phyloP scores from a whole-genome alignment of 1,140 invertebrate genomes.

The Andrena cerasifolii region DNA sequence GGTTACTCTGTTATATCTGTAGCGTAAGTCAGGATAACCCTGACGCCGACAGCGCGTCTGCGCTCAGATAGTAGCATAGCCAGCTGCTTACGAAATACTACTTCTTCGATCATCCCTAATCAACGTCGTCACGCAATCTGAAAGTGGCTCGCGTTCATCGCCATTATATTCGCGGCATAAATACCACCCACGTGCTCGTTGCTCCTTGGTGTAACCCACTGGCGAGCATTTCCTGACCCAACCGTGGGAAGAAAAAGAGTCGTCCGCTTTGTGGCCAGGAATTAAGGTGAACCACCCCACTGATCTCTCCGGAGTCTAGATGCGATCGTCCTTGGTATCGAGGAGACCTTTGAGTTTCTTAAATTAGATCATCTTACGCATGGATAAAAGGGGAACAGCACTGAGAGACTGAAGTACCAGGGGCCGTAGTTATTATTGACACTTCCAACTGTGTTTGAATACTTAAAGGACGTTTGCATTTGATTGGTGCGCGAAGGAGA shows the following conservation, averaged over 20 bases:
- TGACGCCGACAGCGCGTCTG: not conserved
- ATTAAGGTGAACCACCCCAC: not conserved
- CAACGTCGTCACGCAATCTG: conserved; percentile 71
- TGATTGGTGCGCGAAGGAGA: too few species aligned
- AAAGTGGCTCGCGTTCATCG: conserved; percentile 61
- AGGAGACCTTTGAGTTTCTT: not conserved
- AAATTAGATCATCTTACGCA: too few species aligned
- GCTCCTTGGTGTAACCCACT: not conserved
- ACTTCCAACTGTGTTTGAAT: too few species aligned
- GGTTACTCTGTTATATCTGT: not conserved
- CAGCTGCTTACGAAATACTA: conserved; percentile 40
- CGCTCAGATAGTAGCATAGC: not conserved
- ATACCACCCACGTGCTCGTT: conserved; percentile 65
- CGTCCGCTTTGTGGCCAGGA: conserved; percentile 25
- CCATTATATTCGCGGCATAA: conserved; percentile 73
- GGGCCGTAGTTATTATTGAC: too few species aligned
- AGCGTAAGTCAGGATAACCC: not conserved
- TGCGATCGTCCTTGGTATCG: not conserved
- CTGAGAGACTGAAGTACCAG: too few species aligned
- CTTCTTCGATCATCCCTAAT: conserved; percentile 69
- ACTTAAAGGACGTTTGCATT: too few species aligned
- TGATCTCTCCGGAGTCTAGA: not conserved
- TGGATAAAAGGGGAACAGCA: not conserved
- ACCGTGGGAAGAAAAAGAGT: conserved; percentile 65
- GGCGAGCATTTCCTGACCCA: conserved; percentile 34